Evolutionary conservation across 2,797 vertebrate genomes (phyloP).

Genomic region (Aselliscus stoliczkanus): DNA sequence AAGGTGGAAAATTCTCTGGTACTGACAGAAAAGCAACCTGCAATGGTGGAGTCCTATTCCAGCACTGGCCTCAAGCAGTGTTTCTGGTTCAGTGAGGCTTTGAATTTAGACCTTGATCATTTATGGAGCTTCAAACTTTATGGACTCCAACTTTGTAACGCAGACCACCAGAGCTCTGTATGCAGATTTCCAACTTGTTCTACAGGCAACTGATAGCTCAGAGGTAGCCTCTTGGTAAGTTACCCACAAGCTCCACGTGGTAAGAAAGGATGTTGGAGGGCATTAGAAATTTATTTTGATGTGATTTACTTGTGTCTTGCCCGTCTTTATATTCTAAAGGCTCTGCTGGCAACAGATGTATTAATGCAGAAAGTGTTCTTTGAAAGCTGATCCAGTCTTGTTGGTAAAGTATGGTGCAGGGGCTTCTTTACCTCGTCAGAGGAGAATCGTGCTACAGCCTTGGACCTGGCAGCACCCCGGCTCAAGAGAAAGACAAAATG

Average conservation of each 20-base stretch:
- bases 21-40: neutral
- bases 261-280: neutral
- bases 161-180: neutral
- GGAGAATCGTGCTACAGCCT: neutral
- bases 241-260: neutral
- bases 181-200: neutral
- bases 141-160: neutral
- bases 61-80: neutral
- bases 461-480: neutral
- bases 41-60: neutral
- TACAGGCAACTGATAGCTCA: neutral
- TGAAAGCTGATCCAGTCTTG: neutral
- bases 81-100: neutral
- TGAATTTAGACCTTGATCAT: neutral
- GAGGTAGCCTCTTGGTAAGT: neutral
- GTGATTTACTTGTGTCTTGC: neutral
- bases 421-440: neutral
- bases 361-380: neutral
- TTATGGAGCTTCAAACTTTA: neutral
- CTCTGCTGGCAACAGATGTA: neutral
- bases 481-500: neutral
- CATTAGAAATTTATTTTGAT: neutral
- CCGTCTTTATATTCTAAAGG: neutral
- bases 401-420: neutral
- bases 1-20: neutral